Percentiles rank a stretch among this genome's conserved stretches.
Conservation (phyloP, 92 coral and sea anemone genomes). For the Paramuricea clavata region DNA sequence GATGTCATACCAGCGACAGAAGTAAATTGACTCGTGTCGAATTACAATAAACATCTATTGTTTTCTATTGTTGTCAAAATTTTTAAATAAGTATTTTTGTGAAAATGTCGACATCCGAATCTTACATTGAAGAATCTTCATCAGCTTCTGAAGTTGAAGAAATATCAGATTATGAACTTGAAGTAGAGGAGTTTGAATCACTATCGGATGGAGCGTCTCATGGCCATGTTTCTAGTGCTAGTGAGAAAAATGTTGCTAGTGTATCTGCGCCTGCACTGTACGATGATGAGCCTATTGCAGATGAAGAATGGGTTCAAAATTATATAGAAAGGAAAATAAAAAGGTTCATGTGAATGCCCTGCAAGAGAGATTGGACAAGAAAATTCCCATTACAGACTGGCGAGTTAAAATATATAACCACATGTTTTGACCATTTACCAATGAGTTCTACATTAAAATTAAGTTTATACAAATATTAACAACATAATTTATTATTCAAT, state of each 20-base stretch:
- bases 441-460: no score
- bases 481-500: neutral
- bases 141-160: neutral
- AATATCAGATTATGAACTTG: conserved; percentile 6
- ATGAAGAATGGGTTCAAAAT: conserved; percentile 21
- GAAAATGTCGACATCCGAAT: neutral
- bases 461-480: neutral
- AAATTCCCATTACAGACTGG: conserved; percentile 18
- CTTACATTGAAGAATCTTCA: neutral
- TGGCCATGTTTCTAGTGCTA: neutral
- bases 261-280: conserved; percentile 12
- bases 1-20: conserved; percentile 7
- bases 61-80: neutral
- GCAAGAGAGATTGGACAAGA: neutral
- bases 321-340: conserved; percentile 1
- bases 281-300: conserved; percentile 12
- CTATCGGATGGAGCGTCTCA: neutral
- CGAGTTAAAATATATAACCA: neutral
- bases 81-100: neutral
- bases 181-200: conserved; percentile 21
- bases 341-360: conserved; percentile 1
- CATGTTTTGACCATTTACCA: neutral
- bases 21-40: neutral
- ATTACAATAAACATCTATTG: neutral
- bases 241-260: neutral